Evolutionary conservation across 2,113 vertebrate genomes (phyloP), one percentile per base, ranked within the genome.

Genomic region (Megalops atlanticus): DNA sequence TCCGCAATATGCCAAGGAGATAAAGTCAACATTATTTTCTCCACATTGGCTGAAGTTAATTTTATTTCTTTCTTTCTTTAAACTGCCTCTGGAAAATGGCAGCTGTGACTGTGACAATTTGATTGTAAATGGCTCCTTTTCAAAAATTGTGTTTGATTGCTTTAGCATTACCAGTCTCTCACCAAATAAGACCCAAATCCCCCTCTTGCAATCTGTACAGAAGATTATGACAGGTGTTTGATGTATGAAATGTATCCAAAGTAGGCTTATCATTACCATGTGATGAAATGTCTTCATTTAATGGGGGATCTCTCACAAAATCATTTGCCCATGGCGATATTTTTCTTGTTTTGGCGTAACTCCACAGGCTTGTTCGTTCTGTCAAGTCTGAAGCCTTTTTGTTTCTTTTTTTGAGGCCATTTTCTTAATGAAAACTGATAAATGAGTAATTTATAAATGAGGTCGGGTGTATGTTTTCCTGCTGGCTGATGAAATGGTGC

Each of bases 331-430:
- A 31, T 24, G 58, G 58, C 21, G 18, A 64, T 74, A 38, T 33
- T 52, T 77, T 49, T 58, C 74, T n/a, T 82, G 40, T 45, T 45
- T 38, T 81, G 82, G 83, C 82, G 31, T 49, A 49, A 47, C 76
- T 83, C 83, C 58, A 54, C 33, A 77, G 68, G 33, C 75, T 69
- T 35, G 54, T 75, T 71, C 72, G 2, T 3, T 12, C 40, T 83
- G 80, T 80, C 77, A 73, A 78, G 80, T 35, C 81, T 81, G 82
- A 21, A 78, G 70, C 52, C 31, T 40, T 69, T 43, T 68, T 31
- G n/a, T 80, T 78, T 81, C 69, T 72, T 36, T 71, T 45, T 36
- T 35, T n/a, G 79, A 85, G 6, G 77, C 58, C 58, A 83, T 84
- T 75, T 68, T 82, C 74, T 78, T 52, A 74, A 81, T 64, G n/a